Base-by-base conservation (phyloP, 2,888 invertebrate species). In the Oxytorus armatus region DNA sequence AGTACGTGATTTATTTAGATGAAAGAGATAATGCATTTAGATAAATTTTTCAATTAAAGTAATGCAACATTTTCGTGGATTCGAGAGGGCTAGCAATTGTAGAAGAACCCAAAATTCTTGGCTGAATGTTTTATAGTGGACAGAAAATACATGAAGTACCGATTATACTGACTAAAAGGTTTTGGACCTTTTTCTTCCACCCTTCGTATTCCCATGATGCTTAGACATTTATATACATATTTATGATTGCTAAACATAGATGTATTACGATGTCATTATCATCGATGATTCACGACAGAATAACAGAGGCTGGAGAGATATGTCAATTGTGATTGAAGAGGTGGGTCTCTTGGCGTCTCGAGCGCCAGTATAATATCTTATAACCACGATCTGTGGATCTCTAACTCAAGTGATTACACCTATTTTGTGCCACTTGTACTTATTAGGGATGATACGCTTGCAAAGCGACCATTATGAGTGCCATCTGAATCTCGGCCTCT, bases 371-470 rank as follows among this genome's bases (percentile, higher is more conserved):
- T 89, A 87, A 89, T 89, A 89, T 89, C 85, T 68, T 61, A 36
- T 73, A 73, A 57, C 63, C 68, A 55, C 57, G 73, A 73, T 69
- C 61, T 55, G 36, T 87, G 86, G 88, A 87, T 86, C 88, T 87
- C 88, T 29, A 49, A 42, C 74, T 61, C 47, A 63, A 77, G 73
- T 89, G 89, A 91, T 91, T 90, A 91, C 90, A 87, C 89, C 91
- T 91, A 91, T 92, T 92, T 92, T 92, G 87, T 92, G 86, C 91
- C 92, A 92, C 92, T 92, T 92, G 90, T 91, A 91, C 90, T 90
- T 91, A 91, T 91, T 90, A 90, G 90, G 89, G 89, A 89, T 90
- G 91, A 90, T 91, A 90, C 88, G 89, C 85, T 86, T 85, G 85
- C 84, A 89, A 87, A 86, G 85, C 89, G 85, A 86, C 91, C 88